Evolutionary conservation across 64 coral and sea anemone genomes (phyloP), one percentile per base, ranked within the genome.

Genomic region (Platygyra sinensis): DNA sequence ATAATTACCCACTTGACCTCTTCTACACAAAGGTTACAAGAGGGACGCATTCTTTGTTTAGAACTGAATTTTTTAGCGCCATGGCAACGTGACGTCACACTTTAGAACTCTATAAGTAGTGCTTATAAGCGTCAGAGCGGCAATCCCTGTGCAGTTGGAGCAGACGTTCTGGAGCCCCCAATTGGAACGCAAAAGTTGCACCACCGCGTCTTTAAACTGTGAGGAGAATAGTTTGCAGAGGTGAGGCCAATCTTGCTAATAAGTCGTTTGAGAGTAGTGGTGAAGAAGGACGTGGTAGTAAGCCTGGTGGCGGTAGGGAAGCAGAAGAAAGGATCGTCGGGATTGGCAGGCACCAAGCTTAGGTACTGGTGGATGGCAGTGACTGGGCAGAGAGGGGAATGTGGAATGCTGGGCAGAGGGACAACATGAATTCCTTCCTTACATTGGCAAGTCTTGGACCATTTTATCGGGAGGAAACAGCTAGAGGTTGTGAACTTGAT

Each of bases 401-500:
- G 62, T 19, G 62, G 16, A 64, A 64, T 64, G 62, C 62, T 64
- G 62, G 62, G 62, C 17, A 5, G 14, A 64, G 62, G 62, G 62
- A 64, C 62, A 64, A 64, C 22, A 64, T 64, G 62, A 24, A 64
- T 64, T 5, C 62, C 62, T 64, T 64, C 38, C 76, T 69, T 90
- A 60, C 82, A 29, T 36, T 90, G 88, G 60, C 52, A 54, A 4
- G 77, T 73, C 55, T 90, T 90, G 52, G 88, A 90, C 88, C 88
- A 74, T 31, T 80, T 81, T 15, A 89, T 79, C 14, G 39, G 75
- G 6, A 69, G 87, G 32, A 89, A 50, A 30, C 30, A 59, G 2
- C 87, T 77, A 30, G 88, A 73, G 16, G 13, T 30, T 30, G 49
- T 89, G 27, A 90, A 80, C 33, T 72, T 72, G 88, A 90, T 81